A percentile compares a stretch with the other conserved stretches of the same genome.
phyloP scores from a whole-genome alignment of 2,113 vertebrate genomes.

The Microtus montanus region DNA sequence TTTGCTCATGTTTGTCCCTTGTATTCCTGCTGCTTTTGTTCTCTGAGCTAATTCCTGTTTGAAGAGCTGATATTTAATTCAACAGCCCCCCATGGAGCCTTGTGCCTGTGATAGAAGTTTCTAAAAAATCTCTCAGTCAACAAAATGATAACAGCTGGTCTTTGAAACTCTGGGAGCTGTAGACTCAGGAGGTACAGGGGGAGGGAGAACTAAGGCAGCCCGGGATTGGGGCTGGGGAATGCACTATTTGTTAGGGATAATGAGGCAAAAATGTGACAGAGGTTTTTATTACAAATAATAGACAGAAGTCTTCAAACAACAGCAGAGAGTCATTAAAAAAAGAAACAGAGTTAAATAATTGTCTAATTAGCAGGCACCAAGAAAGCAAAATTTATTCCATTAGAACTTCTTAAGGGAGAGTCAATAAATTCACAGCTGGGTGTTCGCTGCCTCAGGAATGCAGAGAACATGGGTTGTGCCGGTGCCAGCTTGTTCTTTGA shows the following conservation, averaged over 20 bases:
- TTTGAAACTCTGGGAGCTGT: constrained; percentile 86
- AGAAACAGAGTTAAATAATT: constrained; percentile 89
- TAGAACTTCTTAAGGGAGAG: constrained; percentile 86
- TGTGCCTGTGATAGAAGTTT: constrained; percentile 84
- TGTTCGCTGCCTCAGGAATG: constrained; percentile 65
- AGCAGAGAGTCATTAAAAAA: constrained; percentile 86
- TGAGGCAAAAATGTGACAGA: constrained; percentile 88
- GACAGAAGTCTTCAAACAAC: constrained; percentile 89
- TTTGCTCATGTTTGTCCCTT: constrained; percentile 63
- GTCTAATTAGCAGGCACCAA: constrained; percentile 88
- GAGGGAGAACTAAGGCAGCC: constrained; percentile 66
- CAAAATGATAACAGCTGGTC: constrained; percentile 88
- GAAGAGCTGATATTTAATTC: constrained; percentile 89
- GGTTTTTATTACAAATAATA: constrained; percentile 89
- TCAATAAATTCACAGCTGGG: constrained; percentile 87
- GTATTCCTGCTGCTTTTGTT: constrained; percentile 81
- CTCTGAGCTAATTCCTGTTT: constrained; percentile 85
- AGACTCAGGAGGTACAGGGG: constrained; percentile 76
- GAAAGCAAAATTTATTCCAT: constrained; percentile 88
- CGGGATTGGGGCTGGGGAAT: constrained; percentile 69
- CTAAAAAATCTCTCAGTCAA: constrained; percentile 83
- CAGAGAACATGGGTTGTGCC: constrained; percentile 78
- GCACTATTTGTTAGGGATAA: constrained; percentile 88
- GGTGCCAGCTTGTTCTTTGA: constrained; percentile 66
- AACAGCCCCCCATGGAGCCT: constrained; percentile 84